These are phyloP conservation scores for Anadara kagoshimensis DNA, from an alignment of 1,140 invertebrate species.

Conservation along the genomic window DNA sequence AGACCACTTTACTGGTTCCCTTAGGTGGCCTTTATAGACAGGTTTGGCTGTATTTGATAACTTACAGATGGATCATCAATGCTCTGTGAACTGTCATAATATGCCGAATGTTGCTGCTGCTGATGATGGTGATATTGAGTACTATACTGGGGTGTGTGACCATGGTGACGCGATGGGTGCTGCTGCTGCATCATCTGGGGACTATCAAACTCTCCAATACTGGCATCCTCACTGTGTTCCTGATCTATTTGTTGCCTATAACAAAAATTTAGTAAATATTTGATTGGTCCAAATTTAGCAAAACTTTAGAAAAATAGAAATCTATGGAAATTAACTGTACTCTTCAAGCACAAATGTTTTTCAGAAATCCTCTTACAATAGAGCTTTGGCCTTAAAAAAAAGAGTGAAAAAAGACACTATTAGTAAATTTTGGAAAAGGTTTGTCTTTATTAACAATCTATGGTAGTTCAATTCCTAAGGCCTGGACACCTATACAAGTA, in stretches of 20 bases:
- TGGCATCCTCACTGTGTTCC: slow-evolving; percentile 43
- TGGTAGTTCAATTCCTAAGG: too few relatives aligned
- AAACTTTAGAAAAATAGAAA: background rate
- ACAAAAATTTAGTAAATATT: background rate
- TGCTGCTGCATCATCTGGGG: slow-evolving; percentile 31
- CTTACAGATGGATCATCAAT: slow-evolving; percentile 55
- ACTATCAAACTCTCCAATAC: slow-evolving; percentile 55
- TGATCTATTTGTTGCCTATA: slow-evolving; percentile 33
- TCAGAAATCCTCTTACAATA: background rate
- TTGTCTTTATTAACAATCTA: too few relatives aligned
- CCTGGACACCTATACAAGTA: too few relatives aligned
- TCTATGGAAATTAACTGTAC: background rate
- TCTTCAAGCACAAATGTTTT: slow-evolving; percentile 8
- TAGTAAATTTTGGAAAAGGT: background rate
- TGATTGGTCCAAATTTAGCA: background rate
- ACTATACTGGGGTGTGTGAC: slow-evolving; percentile 12
- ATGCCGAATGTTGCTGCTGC: slow-evolving; percentile 30
- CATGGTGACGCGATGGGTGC: slow-evolving; percentile 20
- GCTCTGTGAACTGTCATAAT: slow-evolving; percentile 44
- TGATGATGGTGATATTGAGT: slow-evolving; percentile 41
- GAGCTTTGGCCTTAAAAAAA: background rate
- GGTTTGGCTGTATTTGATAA: too few relatives aligned
- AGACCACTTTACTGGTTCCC: too few relatives aligned
- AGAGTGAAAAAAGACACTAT: background rate
- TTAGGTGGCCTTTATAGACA: too few relatives aligned